phyloP scores from a whole-genome alignment of 2,797 vertebrate genomes.

The Peromyscus aztecus region DNA sequence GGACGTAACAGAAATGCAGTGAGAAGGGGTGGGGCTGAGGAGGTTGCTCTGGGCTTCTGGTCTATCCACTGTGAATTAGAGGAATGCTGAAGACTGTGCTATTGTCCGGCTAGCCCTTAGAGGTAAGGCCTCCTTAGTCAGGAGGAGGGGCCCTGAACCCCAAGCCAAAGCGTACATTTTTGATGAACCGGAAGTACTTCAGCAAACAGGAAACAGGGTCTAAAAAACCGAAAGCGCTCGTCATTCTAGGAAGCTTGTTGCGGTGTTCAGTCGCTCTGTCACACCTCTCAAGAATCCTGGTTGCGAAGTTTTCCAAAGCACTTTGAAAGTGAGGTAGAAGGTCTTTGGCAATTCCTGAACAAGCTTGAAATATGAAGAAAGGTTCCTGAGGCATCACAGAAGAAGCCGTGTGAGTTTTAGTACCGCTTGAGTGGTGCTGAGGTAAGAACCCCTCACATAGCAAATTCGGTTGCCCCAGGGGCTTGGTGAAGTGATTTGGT shows the following conservation, averaged over 20 bases:
- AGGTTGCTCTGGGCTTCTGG: fast-evolving
- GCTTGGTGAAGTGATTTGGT: not conserved
- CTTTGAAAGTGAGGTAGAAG: not conserved
- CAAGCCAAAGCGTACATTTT: not conserved
- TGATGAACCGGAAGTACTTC: not conserved
- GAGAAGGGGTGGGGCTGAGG: not conserved
- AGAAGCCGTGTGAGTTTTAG: not conserved
- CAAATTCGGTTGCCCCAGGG: not conserved
- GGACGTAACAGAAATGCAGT: not conserved
- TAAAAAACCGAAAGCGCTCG: fast-evolving
- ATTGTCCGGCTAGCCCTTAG: no score
- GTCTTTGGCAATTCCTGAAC: not conserved
- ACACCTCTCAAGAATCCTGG: fast-evolving
- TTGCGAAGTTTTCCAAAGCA: not conserved
- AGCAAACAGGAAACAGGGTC: not conserved
- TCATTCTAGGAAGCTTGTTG: fast-evolving
- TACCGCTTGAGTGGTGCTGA: not conserved
- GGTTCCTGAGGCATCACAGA: not conserved
- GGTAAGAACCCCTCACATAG: not conserved
- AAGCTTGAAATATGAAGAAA: not conserved
- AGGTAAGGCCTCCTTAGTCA: not conserved
- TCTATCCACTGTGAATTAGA: not conserved
- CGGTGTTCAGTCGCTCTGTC: fast-evolving
- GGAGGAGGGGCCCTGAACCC: not conserved
- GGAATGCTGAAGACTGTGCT: not conserved